A percentile compares a stretch with the other conserved stretches of the same genome.
Conservation (phyloP, 1,140 invertebrate genomes). For the Paralvinella palmiformis region DNA sequence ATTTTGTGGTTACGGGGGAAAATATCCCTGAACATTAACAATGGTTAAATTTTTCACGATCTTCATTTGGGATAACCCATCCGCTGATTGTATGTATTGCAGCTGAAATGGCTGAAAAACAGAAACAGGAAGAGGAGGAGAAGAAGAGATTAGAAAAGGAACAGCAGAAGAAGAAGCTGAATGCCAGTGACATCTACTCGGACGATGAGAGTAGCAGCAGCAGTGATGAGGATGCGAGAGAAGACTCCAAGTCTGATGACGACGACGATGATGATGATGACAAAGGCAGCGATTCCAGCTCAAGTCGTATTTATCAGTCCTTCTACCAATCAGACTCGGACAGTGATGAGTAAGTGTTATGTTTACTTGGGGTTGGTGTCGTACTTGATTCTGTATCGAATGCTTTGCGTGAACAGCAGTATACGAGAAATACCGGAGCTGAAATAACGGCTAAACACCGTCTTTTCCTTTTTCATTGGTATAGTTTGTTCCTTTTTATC, state of each 20-base stretch:
- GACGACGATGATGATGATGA: constrained; percentile 38
- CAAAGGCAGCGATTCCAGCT: constrained; percentile 16
- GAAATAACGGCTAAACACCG: no score
- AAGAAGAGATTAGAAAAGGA: constrained; percentile 19
- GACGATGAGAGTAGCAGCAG: constrained; percentile 59
- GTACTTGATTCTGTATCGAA: no score
- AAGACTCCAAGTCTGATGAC: no score
- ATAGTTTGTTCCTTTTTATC: no score
- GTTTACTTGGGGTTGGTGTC: background rate
- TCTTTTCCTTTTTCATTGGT: no score
- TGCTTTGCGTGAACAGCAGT: no score
- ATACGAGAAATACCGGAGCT: no score
- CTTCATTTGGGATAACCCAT: no score
- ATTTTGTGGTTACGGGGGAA: no score
- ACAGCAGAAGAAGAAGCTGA: constrained; percentile 64
- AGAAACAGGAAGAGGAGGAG: constrained; percentile 44
- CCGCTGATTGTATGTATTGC: constrained; percentile 44
- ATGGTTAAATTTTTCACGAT: no score
- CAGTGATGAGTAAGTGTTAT: constrained; percentile 32
- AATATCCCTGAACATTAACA: no score
- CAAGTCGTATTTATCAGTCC: constrained; percentile 25
- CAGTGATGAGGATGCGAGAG: constrained; percentile 66
- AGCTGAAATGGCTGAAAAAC: constrained; percentile 56
- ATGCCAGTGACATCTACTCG: constrained; percentile 91
- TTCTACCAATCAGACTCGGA: constrained; percentile 34